Base-by-base conservation (phyloP, 2,888 invertebrate genomes). In the Tetramorium bicarinatum region DNA sequence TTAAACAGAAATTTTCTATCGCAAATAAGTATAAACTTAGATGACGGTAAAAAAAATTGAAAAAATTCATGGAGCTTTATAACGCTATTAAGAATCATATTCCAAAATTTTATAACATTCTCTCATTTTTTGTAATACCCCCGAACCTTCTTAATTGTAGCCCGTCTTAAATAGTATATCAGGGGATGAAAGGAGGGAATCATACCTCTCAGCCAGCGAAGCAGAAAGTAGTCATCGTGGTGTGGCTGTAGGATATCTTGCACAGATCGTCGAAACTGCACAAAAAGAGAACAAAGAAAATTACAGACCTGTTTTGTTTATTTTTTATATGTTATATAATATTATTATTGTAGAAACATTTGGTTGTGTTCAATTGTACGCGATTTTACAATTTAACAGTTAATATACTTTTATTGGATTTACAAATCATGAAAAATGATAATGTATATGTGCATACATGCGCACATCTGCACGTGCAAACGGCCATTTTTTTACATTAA, bases 141-240 rank as follows among this genome's bases (percentile, higher is more conserved):
- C n/a, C n/a, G n/a, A n/a, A n/a, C n/a, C n/a, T n/a, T n/a, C n/a
- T n/a, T n/a, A 61, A 85, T 41, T 66, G 0, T 44, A 1, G 11
- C 4, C 29, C 29, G 0, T 34, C 38, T 75, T 13, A 15, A 29
- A 59, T 56, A 49, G 11, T 18, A 67, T 77, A 49, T 82, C 47
- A 44, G 6, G 47, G 3, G 7, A 8, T 7, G 2, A 25, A 1
- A 1, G 38, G 34, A n/a, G n/a, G 18, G 1, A 15, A 59, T 29
- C 94, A 94, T 95, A 98, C 98, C 98, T 96, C 97, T 95, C 0
- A 98, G 96, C 98, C 98, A 98, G 87, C 98, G 96, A 8, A 98
- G 94, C 38, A 98, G 95, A 94, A 97, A 98, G 89, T 97, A 96
- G 91, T 98, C 98, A 93, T 98, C 97, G 91, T 98, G 97, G 89